Evolutionary conservation across 2,797 vertebrate species (phyloP), one percentile per base, ranked within the genome.

Genomic region (Phalanger gymnotis): DNA sequence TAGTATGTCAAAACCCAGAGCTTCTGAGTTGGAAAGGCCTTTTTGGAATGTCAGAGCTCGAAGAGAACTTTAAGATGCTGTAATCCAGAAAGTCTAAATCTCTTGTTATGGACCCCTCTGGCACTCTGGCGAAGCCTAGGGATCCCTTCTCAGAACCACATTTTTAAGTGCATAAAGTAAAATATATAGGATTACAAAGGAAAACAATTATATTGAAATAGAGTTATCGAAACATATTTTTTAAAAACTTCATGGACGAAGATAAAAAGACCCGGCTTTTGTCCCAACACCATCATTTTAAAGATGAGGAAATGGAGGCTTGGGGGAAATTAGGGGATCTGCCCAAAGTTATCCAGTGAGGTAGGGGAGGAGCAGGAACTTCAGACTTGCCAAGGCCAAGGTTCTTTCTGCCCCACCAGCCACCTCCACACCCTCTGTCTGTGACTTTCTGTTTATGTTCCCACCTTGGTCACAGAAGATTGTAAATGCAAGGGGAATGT

Each of bases 381-480:
- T 14, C 0, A 57, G 34, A 11, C 6, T 22, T 81, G 28, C 7
- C 66, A 9, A 11, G 52, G 51, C 16, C 10, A 53, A 3, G 34
- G 34, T 92, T 54, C 87, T 61, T 40, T 53, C 61, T 73, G 11
- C 47, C 52, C 14, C 0, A 52, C 34, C 14, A 87, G 40, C 73
- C 73, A 51, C 40, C 40, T 51, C 66, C 7, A 7, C n/a, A 81
- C 3, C 96, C 56, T 55, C 53, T 14, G 61, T 9, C 19, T 0
- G 22, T 2, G 9, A 0, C 0, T 95, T 96, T 95, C 94, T 96
- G 53, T 54, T 93, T 93, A 96, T 61, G 87, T 95, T 95, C 91
- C 92, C 90, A 81, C 92, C 81, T 92, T 7, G 10, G 91, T 94
- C 28, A 31, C 95, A 94, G 55, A 5, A 81, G 91, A 92, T 66